These are phyloP conservation scores for Rhimphoctona megacephalus DNA, from an alignment of 2,888 invertebrate species.

Conservation along the genomic window DNA sequence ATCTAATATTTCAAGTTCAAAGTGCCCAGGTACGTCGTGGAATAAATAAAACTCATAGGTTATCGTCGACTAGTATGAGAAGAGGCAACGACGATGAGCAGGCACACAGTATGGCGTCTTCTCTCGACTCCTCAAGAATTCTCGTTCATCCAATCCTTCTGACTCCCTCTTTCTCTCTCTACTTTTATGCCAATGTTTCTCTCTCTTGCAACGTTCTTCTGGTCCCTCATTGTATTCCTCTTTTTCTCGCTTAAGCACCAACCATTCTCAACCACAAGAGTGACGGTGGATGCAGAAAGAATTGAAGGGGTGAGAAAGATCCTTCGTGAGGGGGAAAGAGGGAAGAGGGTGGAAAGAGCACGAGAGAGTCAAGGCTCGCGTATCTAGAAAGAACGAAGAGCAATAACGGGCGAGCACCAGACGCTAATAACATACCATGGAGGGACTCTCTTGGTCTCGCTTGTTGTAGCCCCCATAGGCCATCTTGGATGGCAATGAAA, in stretches of 20 bases:
- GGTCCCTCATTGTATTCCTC: constrained; percentile 50
- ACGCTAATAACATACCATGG: constrained; percentile 85
- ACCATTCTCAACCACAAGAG: constrained; percentile 66
- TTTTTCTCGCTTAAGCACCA: constrained; percentile 55
- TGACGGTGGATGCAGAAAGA: constrained; percentile 67
- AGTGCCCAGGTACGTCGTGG: neutral
- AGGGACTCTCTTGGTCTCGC: constrained; percentile 71
- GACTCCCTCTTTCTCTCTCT: constrained; percentile 57
- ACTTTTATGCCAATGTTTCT: constrained; percentile 34
- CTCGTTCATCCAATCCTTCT: constrained; percentile 80
- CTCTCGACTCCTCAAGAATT: constrained; percentile 73
- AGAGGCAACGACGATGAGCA: constrained; percentile 39
- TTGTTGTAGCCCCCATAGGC: constrained; percentile 83
- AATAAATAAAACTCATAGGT: constrained; percentile 36
- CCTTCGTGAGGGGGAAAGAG: constrained; percentile 40
- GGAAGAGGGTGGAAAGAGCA: constrained; percentile 12
- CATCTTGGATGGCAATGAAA: constrained; percentile 83
- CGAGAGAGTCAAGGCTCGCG: constrained; percentile 74
- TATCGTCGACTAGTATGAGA: constrained; percentile 11
- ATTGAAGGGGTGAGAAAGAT: constrained; percentile 65
- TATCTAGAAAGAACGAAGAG: constrained; percentile 76
- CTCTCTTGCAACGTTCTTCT: constrained; percentile 66
- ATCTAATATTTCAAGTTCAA: constrained; percentile 24
- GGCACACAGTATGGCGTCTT: constrained; percentile 76
- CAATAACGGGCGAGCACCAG: constrained; percentile 85